Base-by-base conservation (phyloP, 2,797 vertebrate genomes). In the Liasis olivaceus region DNA sequence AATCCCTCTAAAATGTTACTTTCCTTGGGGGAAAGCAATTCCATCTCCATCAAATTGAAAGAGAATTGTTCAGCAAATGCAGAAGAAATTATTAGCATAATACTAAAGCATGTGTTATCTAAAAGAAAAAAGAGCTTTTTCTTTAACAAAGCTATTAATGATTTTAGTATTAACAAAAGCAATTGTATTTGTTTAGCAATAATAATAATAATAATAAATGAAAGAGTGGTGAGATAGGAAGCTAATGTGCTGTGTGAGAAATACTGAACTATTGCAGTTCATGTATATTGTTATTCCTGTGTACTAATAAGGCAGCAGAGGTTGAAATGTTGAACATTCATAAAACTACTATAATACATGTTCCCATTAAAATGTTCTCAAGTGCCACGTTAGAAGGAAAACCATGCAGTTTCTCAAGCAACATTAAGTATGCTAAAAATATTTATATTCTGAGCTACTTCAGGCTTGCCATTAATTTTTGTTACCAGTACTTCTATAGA, bases 101-200 rank as follows among this genome's bases (percentile, higher is more conserved):
- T 54, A 6, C 8, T 54, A 54, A 54, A 54, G 51, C 51, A 54
- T 54, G 51, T 54, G 51, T 54, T 54, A 54, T 54, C 8, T 54
- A 51, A 54, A 54, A 54, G 51, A 54, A 54, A 54, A 54, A 54
- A 54, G 31, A 54, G 8, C 51, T 54, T 54, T 54, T 54, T 54
- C 51, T 54, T 54, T 54, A 54, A 54, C 81, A 69, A 12, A 15
- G 6, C 24, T 42, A 85, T 84, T 22, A 12, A 0, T 89, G 85
- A 89, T 95, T 95, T 94, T 88, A 36, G 84, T 89, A 94, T 93
- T 54, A 54, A 54, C 51, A 54, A 54, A 54, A 54, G 8, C 51
- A 54, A 54, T 54, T 54, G 51, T 8, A 54, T 54, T 54, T 54
- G 51, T 54, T 54, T 54, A 54, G 7, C 51, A 54, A 54, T 54